Conservation (phyloP, 2,113 vertebrate species). For the Mesitornis unicolor region DNA sequence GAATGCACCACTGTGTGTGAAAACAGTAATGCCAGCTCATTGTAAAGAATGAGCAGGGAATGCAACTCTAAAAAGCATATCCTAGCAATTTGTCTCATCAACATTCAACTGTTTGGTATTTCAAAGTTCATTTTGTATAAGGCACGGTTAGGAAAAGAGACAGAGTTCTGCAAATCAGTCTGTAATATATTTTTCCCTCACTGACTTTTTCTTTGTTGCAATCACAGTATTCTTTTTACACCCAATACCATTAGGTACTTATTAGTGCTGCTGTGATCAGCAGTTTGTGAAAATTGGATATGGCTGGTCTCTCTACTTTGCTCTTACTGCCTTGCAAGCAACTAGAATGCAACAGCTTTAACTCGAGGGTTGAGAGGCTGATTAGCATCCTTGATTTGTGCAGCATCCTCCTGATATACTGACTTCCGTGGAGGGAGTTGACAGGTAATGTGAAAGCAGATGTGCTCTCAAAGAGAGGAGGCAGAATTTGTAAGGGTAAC, state of each 20-base stretch:
- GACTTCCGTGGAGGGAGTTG: neutral
- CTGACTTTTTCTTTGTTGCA: neutral
- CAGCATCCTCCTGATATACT: neutral
- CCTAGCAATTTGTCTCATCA: neutral
- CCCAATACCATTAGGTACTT: constrained; percentile 18
- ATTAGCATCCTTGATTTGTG: neutral
- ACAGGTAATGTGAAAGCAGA: neutral
- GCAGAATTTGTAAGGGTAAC: neutral
- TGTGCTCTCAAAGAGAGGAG: neutral
- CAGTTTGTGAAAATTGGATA: constrained; percentile 53
- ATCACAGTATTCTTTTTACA: neutral
- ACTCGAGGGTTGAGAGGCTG: neutral
- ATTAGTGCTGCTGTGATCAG: constrained; percentile 51
- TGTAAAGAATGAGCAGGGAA: neutral
- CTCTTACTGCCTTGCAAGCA: constrained; percentile 30
- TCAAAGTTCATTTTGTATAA: neutral
- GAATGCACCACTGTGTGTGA: neutral
- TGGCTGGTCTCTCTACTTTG: neutral
- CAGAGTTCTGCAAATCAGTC: neutral
- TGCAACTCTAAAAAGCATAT: neutral
- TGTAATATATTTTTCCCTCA: neutral
- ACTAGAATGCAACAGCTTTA: constrained; percentile 19
- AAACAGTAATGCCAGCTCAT: neutral
- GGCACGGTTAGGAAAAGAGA: neutral
- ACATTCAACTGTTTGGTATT: neutral